Evolutionary conservation across 2,888 invertebrate genomes (phyloP).

Genomic region (Notodromas monacha): DNA sequence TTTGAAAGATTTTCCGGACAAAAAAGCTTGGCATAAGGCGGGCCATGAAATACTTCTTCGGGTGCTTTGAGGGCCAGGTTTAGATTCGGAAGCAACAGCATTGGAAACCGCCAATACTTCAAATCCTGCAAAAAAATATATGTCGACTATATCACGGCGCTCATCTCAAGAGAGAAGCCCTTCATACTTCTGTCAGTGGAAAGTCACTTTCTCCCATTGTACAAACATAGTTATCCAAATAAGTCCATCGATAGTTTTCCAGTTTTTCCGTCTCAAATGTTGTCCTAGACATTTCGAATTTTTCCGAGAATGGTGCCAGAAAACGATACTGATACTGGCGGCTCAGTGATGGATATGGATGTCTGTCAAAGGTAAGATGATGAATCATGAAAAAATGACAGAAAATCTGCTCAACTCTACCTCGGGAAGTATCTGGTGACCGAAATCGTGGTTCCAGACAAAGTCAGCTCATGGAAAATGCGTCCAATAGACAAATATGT

Average conservation of each 20-base stretch:
- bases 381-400: slow-evolving; percentile 2
- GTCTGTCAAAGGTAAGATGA: slow-evolving; percentile 22
- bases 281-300: slow-evolving; percentile 74
- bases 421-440: slow-evolving; percentile 78
- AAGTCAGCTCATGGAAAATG: slow-evolving; percentile 63
- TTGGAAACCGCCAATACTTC: slow-evolving; percentile 68
- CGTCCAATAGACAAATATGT: slow-evolving; percentile 43
- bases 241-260: slow-evolving; percentile 91
- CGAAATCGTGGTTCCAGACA: slow-evolving; percentile 58
- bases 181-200: slow-evolving; percentile 39
- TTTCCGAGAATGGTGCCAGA: slow-evolving; percentile 63
- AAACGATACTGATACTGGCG: slow-evolving; percentile 69
- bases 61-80: slow-evolving; percentile 31
- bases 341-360: slow-evolving; percentile 70
- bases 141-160: slow-evolving; percentile 8
- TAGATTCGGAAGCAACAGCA: slow-evolving; percentile 48
- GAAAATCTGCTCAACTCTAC: slow-evolving; percentile 17
- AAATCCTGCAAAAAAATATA: slow-evolving; percentile 24
- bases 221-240: slow-evolving; percentile 83
- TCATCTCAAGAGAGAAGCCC: slow-evolving; percentile 2
- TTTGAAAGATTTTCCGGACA: slow-evolving; percentile 25
- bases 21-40: slow-evolving; percentile 36
- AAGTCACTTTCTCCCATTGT: slow-evolving; percentile 74
- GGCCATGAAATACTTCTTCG: slow-evolving; percentile 37
- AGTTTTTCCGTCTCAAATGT: slow-evolving; percentile 74